These are phyloP conservation scores for Sicus ferrugineus DNA, from an alignment of 2,888 invertebrate species.

Conservation along the genomic window DNA sequence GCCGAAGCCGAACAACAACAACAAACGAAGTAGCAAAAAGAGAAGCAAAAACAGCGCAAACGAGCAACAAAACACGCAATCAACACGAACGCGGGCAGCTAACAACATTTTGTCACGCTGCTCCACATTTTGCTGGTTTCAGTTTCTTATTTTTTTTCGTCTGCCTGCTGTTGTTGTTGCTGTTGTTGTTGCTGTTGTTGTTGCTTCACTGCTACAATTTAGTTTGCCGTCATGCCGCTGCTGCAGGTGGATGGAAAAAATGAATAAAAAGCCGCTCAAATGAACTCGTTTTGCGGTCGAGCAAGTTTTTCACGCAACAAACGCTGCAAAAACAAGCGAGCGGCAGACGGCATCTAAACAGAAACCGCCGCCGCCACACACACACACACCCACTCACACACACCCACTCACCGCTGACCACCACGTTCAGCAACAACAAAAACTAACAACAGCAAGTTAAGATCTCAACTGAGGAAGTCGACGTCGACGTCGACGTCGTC, in stretches of 20 bases:
- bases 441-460: too few species aligned
- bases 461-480: background rate
- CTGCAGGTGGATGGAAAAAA: too few species aligned
- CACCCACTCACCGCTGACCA: background rate
- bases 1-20: too few species aligned
- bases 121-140: constrained; percentile 26
- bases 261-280: too few species aligned
- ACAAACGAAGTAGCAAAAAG: background rate
- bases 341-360: background rate
- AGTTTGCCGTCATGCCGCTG: background rate
- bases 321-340: too few species aligned
- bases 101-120: constrained; percentile 34
- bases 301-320: background rate
- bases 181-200: constrained; percentile 11
- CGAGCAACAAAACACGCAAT: too few species aligned
- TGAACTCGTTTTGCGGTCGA: too few species aligned
- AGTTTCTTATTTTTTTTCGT: too few species aligned
- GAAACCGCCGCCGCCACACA: background rate
- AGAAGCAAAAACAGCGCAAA: constrained; percentile 13
- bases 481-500: background rate
- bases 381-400: background rate
- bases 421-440: too few species aligned
- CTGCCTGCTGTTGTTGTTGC: constrained; percentile 1
- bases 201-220: background rate
- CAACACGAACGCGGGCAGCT: too few species aligned